These are phyloP conservation scores for Echinops telfairi DNA, from an alignment of 2,113 vertebrate genomes.

Conservation along the genomic window DNA sequence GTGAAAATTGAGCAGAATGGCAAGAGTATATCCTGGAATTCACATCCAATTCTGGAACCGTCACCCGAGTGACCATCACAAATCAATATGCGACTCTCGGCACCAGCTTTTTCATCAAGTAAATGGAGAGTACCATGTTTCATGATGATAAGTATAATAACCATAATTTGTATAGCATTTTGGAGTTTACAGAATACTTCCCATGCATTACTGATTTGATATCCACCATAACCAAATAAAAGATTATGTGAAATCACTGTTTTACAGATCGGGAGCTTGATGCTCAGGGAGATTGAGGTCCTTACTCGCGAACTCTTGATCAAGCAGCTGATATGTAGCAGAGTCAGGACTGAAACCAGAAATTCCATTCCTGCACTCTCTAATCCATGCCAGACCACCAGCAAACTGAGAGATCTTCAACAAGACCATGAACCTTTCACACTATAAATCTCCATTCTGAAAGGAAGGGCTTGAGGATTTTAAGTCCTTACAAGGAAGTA, in stretches of 20 bases:
- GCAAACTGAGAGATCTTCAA: neutral
- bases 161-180: neutral
- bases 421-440: neutral
- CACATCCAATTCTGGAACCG: neutral
- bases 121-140: neutral
- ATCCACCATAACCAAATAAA: neutral
- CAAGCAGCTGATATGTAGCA: too few species aligned
- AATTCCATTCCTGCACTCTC: accelerated
- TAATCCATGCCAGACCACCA: neutral
- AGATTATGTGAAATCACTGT: neutral
- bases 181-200: neutral
- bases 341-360: neutral
- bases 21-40: neutral
- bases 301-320: neutral
- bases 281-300: neutral
- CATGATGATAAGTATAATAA: neutral
- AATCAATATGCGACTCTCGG: neutral
- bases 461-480: accelerated
- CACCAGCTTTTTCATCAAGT: neutral
- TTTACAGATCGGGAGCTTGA: neutral
- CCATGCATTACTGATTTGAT: neutral
- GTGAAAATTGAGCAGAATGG: neutral
- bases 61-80: neutral
- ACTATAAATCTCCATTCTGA: neutral
- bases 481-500: neutral